Conservation (phyloP, 2,113 vertebrate species). For the Morone saxatilis region DNA sequence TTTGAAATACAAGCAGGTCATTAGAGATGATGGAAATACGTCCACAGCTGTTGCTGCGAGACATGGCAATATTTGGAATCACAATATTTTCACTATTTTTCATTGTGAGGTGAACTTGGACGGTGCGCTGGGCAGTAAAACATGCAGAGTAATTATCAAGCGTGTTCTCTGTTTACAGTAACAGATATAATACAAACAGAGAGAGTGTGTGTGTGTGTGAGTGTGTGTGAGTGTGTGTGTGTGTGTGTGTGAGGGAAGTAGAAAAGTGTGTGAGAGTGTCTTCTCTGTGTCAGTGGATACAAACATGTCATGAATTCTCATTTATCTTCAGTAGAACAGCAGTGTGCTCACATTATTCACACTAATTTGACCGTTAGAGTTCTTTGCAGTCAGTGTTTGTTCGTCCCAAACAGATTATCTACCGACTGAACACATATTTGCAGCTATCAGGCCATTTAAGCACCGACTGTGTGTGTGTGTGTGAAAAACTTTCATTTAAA, state of each 20-base stretch:
- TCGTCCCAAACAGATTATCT: neutral
- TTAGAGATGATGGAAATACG: slow-evolving; percentile 35
- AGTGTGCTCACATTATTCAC: neutral
- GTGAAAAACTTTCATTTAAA: too few relatives aligned
- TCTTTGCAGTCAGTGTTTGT: neutral
- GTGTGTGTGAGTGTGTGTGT: neutral
- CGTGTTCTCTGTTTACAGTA: slow-evolving; percentile 58
- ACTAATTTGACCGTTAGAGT: neutral
- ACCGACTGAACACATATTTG: neutral
- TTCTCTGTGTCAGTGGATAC: neutral
- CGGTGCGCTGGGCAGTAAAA: neutral
- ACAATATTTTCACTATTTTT: slow-evolving; percentile 65
- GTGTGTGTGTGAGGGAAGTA: neutral
- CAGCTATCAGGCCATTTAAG: neutral
- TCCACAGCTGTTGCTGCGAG: slow-evolving; percentile 49
- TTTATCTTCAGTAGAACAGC: neutral
- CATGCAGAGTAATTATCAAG: slow-evolving; percentile 25
- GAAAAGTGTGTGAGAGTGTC: neutral
- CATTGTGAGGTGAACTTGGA: slow-evolving; percentile 43
- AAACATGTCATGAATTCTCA: neutral
- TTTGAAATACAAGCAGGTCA: slow-evolving; percentile 24
- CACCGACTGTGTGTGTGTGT: too few relatives aligned
- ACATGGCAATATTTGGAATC: slow-evolving; percentile 51
- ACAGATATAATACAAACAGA: slow-evolving; percentile 27
- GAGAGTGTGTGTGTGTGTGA: neutral